Conservation (phyloP, 1,140 invertebrate species). For the Zaprionus africanus region DNA sequence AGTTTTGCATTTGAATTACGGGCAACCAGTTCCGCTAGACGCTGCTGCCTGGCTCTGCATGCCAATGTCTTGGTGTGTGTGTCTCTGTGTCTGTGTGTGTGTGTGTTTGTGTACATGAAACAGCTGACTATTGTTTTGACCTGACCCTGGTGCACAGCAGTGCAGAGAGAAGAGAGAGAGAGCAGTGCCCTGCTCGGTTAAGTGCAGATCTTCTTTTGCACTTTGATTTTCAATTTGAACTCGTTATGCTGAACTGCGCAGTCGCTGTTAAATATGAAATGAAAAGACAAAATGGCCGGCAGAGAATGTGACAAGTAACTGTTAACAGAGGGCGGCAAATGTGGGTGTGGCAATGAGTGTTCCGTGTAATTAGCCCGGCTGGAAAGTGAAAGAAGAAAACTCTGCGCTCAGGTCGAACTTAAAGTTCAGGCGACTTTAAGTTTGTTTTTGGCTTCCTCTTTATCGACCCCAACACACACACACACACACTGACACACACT, state of each 20-base stretch:
- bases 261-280: slow-evolving; percentile 39
- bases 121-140: slow-evolving; percentile 80
- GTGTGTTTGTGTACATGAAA: slow-evolving; percentile 40
- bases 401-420: slow-evolving; percentile 17
- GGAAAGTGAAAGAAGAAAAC: background rate
- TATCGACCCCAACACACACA: slow-evolving; percentile 65
- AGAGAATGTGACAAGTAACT: background rate
- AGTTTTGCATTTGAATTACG: slow-evolving; percentile 82
- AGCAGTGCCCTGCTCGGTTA: background rate
- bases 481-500: slow-evolving; percentile 15
- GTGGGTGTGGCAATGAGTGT: background rate
- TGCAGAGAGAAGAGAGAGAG: background rate
- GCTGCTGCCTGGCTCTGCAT: slow-evolving; percentile 25
- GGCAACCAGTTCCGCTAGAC: slow-evolving; percentile 66
- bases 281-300: background rate
- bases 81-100: slow-evolving; percentile 16
- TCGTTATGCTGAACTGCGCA: slow-evolving; percentile 41
- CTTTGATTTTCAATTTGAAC: background rate
- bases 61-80: slow-evolving; percentile 7
- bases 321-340: background rate
- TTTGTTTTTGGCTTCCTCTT: slow-evolving; percentile 52
- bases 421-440: slow-evolving; percentile 64
- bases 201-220: slow-evolving; percentile 24
- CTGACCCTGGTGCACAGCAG: background rate
- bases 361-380: background rate